phyloP scores from a whole-genome alignment of 2,113 vertebrate genomes.

The Hipposideros armiger region DNA sequence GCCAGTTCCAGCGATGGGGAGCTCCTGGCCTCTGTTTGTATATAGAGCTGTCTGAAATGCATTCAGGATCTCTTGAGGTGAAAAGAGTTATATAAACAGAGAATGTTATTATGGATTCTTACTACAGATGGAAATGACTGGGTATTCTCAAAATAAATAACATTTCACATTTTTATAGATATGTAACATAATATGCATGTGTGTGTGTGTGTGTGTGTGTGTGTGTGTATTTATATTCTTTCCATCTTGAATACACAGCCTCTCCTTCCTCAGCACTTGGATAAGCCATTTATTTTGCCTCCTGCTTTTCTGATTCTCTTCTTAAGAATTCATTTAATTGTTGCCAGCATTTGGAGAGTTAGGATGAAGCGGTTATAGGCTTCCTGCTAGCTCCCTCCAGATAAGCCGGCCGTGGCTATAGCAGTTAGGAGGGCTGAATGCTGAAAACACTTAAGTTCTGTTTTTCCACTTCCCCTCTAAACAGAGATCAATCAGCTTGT shows the following conservation, averaged over 20 bases:
- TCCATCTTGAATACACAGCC: conserved; percentile 83
- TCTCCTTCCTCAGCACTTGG: conserved; percentile 82
- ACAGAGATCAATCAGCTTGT: conserved; percentile 67
- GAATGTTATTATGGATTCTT: conserved; percentile 85
- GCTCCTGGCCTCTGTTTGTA: conserved; percentile 83
- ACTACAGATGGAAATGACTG: conserved; percentile 86
- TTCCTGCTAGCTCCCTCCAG: conserved; percentile 76
- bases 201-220: conserved; percentile 82
- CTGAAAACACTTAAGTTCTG: conserved; percentile 79
- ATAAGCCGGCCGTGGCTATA: conserved; percentile 71
- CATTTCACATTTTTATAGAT: conserved; percentile 86
- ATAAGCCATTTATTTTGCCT: conserved; percentile 84
- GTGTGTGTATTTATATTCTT: conserved; percentile 83
- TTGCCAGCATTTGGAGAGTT: conserved; percentile 84
- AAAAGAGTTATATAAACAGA: conserved; percentile 86
- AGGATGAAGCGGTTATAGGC: conserved; percentile 80
- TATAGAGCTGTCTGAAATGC: conserved; percentile 83
- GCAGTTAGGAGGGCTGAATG: conserved; percentile 64
- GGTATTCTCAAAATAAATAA: conserved; percentile 86
- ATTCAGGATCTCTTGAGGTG: conserved; percentile 84
- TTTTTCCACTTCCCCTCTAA: conserved; percentile 69
- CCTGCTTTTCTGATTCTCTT: conserved; percentile 84
- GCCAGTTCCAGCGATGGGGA: conserved; percentile 61
- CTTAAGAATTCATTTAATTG: conserved; percentile 86
- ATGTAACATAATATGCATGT: conserved; percentile 86